Conservation (phyloP, 2,797 vertebrate species). For the Argya squamiceps region DNA sequence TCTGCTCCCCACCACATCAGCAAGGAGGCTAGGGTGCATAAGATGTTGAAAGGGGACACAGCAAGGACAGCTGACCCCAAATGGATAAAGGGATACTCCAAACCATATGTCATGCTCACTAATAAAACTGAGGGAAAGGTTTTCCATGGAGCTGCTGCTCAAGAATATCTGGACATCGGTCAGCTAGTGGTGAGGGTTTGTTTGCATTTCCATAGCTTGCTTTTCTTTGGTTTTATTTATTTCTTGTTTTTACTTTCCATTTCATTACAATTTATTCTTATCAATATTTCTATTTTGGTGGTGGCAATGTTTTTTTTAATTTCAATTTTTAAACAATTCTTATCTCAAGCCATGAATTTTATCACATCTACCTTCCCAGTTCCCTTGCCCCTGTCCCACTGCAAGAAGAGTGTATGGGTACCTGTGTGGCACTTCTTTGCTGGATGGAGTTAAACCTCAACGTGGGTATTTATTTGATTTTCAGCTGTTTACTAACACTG, state of each 20-base stretch:
- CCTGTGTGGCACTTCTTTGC: background rate
- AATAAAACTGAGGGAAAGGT: background rate
- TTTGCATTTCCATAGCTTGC: background rate
- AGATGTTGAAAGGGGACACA: background rate
- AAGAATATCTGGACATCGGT: background rate
- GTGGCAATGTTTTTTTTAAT: background rate
- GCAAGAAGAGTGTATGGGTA: background rate
- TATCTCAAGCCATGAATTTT: background rate
- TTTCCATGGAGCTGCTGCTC: background rate
- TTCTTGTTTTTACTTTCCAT: background rate
- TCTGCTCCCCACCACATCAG: background rate
- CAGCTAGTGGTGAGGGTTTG: background rate
- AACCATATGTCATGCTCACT: too few relatives aligned
- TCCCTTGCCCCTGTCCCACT: rapidly evolving
- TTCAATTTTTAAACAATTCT: background rate
- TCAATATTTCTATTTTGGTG: background rate
- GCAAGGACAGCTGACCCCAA: background rate
- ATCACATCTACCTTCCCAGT: background rate
- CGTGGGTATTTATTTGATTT: background rate
- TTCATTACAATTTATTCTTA: background rate
- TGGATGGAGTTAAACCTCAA: background rate
- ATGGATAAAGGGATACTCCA: too few relatives aligned
- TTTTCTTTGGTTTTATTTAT: background rate
- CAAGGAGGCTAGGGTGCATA: rapidly evolving
- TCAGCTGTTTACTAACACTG: background rate